A percentile compares a stretch with the other conserved stretches of the same genome.
phyloP scores from a whole-genome alignment of 2,113 vertebrate species.

The Trinectes maculatus region DNA sequence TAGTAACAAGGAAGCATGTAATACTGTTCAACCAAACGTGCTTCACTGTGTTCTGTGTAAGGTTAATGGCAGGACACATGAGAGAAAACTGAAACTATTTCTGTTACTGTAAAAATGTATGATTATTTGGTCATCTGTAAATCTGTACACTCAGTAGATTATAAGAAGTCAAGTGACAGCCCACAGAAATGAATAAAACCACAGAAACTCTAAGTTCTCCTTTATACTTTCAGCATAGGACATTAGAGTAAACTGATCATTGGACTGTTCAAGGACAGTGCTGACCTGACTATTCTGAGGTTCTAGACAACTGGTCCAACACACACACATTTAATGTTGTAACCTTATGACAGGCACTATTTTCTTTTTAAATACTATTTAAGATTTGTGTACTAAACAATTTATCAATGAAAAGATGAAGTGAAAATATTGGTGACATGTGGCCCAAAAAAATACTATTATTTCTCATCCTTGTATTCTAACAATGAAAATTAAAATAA shows the following conservation, averaged over 20 bases:
- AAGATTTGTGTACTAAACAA: not conserved
- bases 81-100: not conserved
- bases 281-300: too few relatives aligned
- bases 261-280: not conserved
- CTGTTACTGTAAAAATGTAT: not conserved
- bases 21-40: too few relatives aligned
- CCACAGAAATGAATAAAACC: not conserved
- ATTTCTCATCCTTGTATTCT: not conserved
- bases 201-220: not conserved
- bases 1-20: too few relatives aligned
- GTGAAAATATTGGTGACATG: not conserved
- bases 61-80: not conserved
- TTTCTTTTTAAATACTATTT: too few relatives aligned
- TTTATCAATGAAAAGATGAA: not conserved
- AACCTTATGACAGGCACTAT: not conserved
- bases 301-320: too few relatives aligned
- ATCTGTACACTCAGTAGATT: not conserved
- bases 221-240: not conserved
- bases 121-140: too few relatives aligned
- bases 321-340: not conserved
- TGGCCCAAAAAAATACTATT: not conserved
- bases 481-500: not conserved
- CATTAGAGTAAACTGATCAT: not conserved
- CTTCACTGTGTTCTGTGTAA: too few relatives aligned
- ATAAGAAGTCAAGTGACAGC: not conserved